Percentiles rank a stretch among this genome's conserved stretches.
Evolutionary conservation across 2,888 invertebrate genomes (phyloP).

Genomic region (Calliopum simillimum): DNA sequence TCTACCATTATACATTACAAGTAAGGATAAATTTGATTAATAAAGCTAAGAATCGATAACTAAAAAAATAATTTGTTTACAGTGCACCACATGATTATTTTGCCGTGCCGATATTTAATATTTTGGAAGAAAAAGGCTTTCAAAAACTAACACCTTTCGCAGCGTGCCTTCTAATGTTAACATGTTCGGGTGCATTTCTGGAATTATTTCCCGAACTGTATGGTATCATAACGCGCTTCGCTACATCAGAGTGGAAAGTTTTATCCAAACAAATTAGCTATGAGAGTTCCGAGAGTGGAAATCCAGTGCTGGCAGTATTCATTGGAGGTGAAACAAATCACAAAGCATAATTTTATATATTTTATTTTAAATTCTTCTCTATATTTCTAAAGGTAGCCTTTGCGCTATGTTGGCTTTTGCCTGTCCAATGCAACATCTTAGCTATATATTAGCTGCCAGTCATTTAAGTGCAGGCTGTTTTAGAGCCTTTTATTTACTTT

Average conservation of each 20-base stretch:
- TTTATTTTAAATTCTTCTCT: neutral
- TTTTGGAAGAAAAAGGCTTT: conserved; percentile 70
- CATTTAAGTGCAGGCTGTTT: conserved; percentile 61
- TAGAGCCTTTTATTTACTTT: conserved; percentile 64
- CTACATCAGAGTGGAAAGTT: conserved; percentile 71
- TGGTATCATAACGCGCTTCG: conserved; percentile 68
- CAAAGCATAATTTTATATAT: neutral
- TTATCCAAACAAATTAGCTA: conserved; percentile 70
- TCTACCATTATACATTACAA: conserved; percentile 64
- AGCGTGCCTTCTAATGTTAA: conserved; percentile 70
- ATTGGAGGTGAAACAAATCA: conserved; percentile 64
- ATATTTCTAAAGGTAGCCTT: conserved; percentile 67
- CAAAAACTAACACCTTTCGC: conserved; percentile 71
- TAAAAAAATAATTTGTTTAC: neutral
- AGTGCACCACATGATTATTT: conserved; percentile 62
- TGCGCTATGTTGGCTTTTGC: conserved; percentile 72
- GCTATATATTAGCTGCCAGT: conserved; percentile 66
- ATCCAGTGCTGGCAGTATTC: conserved; percentile 71
- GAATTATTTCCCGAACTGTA: conserved; percentile 71
- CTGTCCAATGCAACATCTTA: conserved; percentile 70
- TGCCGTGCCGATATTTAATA: conserved; percentile 67
- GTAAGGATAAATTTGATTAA: conserved; percentile 48
- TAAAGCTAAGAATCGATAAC: neutral
- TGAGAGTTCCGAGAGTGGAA: conserved; percentile 70
- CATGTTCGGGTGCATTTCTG: conserved; percentile 69